Percentiles rank a stretch among this genome's conserved stretches.
These are phyloP conservation scores for Leistus spinibarbis DNA, from an alignment of 2,888 invertebrate genomes.

Conservation along the genomic window DNA sequence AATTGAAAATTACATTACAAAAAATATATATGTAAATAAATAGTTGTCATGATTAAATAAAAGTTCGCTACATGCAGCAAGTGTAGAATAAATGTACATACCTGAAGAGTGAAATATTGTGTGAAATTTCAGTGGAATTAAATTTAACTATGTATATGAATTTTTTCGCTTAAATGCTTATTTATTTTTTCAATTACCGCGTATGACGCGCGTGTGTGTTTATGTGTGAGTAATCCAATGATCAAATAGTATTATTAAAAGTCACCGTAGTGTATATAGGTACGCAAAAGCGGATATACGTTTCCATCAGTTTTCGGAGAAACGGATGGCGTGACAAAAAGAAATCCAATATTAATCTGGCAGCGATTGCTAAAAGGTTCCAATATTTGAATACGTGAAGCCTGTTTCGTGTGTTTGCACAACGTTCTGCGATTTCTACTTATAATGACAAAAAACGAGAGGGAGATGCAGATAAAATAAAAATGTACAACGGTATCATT, in stretches of 20 bases:
- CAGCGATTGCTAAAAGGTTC: constrained; percentile 28
- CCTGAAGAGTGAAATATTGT: too few species aligned
- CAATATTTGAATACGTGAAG: constrained; percentile 25
- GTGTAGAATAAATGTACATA: too few species aligned
- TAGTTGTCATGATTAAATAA: too few species aligned
- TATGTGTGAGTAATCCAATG: neutral
- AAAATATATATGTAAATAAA: too few species aligned
- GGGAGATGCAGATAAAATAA: neutral
- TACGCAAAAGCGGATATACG: neutral
- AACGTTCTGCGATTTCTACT: constrained; percentile 4
- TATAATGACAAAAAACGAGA: constrained; percentile 14
- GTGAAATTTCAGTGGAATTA: too few species aligned
- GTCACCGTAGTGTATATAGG: neutral
- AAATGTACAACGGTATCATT: constrained; percentile 9
- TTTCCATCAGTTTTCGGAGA: neutral
- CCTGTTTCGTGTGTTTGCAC: constrained; percentile 25
- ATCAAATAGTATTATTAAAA: neutral
- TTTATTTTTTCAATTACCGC: neutral
- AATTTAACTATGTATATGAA: too few species aligned
- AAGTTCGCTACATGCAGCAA: too few species aligned
- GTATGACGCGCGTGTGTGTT: neutral
- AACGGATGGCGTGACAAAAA: constrained; percentile 29
- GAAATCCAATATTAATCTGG: constrained; percentile 36
- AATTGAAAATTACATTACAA: too few species aligned
- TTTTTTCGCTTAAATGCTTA: neutral